A percentile compares a stretch with the other conserved stretches of the same genome.
Evolutionary conservation across 2,113 vertebrate species (phyloP).

Genomic region (Calypte anna): DNA sequence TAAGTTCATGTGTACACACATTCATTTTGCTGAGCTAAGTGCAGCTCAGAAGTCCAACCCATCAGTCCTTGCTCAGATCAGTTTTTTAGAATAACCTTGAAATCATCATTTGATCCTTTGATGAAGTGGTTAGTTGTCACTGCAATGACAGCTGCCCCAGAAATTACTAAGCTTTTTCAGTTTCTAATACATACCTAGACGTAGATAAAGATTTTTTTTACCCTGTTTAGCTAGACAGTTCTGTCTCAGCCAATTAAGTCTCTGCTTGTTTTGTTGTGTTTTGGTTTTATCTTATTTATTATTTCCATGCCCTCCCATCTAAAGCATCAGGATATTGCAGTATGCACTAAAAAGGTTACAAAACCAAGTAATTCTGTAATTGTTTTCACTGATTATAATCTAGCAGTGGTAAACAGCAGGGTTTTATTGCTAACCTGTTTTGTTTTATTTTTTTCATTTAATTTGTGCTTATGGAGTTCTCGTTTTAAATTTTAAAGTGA

Average conservation of each 20-base stretch:
- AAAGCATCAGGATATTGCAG: neutral
- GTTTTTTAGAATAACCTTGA: constrained; percentile 9
- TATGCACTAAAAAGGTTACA: neutral
- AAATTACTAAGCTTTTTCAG: neutral
- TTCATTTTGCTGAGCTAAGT: neutral
- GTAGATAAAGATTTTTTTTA: neutral
- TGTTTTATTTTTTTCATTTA: neutral
- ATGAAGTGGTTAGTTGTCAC: neutral
- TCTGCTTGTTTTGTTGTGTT: neutral
- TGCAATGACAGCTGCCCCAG: neutral
- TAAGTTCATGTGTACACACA: neutral
- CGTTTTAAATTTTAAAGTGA: neutral
- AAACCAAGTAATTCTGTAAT: neutral
- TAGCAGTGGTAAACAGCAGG: neutral
- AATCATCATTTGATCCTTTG: neutral
- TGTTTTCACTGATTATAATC: neutral
- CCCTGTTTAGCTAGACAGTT: neutral
- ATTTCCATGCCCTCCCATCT: neutral
- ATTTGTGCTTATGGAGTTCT: neutral
- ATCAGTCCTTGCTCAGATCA: neutral
- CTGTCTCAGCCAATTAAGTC: neutral
- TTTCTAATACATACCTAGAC: neutral
- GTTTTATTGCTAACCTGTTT: neutral
- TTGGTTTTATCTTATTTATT: neutral
- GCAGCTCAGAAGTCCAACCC: neutral